Evolutionary conservation across 2,113 vertebrate genomes (phyloP), one percentile per base, ranked within the genome.

Genomic region (Hemichromis elongatus): DNA sequence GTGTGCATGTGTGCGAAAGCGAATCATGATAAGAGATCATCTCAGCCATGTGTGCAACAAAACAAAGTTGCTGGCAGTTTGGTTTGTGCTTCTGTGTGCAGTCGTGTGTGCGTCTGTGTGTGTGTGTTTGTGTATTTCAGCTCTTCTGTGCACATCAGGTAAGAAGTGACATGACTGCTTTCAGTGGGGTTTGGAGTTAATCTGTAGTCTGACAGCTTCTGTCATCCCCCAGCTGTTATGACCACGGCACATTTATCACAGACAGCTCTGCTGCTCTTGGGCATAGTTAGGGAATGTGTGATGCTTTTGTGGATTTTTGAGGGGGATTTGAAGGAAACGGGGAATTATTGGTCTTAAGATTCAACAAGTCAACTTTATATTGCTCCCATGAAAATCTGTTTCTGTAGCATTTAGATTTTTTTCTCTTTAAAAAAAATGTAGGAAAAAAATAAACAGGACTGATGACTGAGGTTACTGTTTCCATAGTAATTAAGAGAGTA

Each of bases 191-290:
- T 85, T 57, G 13, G 57, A 90, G 82, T 84, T 90, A 90, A 93
- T 93, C 85, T 92, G 30, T 21, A 66, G 78, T 77, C 86, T 92
- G 91, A 94, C 92, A 94, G 87, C 59, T 93, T 57, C 89, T 92
- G 85, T 95, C 90, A 88, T 90, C 84, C 37, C 13, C 37, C 37
- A 68, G 63, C 63, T 42, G 63, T 68, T 68, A 86, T 73, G 82
- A 83, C 89, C 77, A 50, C 8, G 2, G 75, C 30, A 54, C 79
- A 79, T 68, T 24, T 21, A 30, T 89, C 82, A 77, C 73, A 75
- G 79, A 84, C 79, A 33, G 59, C 24, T 83, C 80, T 79, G 85
- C 35, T 45, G 81, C 85, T 81, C 53, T 47, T 24, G 63, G 63
- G 35, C 33, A 45, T 2, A 42, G 63, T 68, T 26, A 16, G 21